These are phyloP conservation scores for Sitta europaea DNA, from an alignment of 2,113 vertebrate genomes.

Conservation along the genomic window DNA sequence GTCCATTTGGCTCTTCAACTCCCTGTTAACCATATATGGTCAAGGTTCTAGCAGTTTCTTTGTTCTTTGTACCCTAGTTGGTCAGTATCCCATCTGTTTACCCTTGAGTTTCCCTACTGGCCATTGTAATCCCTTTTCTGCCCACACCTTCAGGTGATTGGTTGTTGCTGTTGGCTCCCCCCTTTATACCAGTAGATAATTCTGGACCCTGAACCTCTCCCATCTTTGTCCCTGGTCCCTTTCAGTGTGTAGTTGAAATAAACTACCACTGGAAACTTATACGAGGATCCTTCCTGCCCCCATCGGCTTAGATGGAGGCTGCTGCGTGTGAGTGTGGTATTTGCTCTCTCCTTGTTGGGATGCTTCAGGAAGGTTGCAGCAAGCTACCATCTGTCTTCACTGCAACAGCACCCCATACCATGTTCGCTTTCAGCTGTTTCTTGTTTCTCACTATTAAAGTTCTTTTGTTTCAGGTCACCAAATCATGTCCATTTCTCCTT, in stretches of 20 bases:
- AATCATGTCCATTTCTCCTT: too few species aligned
- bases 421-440: too few species aligned
- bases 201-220: too few species aligned
- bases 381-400: background rate
- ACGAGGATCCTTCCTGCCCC: background rate
- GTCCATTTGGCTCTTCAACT: background rate
- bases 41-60: background rate
- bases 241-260: background rate
- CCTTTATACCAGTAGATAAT: background rate
- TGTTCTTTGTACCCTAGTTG: background rate
- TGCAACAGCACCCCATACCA: too few species aligned
- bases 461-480: too few species aligned
- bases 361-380: background rate
- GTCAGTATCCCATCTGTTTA: background rate
- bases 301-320: accelerated
- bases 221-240: background rate
- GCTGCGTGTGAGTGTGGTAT: background rate
- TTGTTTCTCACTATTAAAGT: too few species aligned
- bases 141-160: background rate
- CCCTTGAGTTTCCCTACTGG: background rate
- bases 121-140: background rate
- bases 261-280: too few species aligned
- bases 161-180: background rate
- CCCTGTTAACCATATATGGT: background rate
- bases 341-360: background rate